Base-by-base conservation (phyloP, 2,888 invertebrate species). In the Spatulosminthurus flaviceps region DNA sequence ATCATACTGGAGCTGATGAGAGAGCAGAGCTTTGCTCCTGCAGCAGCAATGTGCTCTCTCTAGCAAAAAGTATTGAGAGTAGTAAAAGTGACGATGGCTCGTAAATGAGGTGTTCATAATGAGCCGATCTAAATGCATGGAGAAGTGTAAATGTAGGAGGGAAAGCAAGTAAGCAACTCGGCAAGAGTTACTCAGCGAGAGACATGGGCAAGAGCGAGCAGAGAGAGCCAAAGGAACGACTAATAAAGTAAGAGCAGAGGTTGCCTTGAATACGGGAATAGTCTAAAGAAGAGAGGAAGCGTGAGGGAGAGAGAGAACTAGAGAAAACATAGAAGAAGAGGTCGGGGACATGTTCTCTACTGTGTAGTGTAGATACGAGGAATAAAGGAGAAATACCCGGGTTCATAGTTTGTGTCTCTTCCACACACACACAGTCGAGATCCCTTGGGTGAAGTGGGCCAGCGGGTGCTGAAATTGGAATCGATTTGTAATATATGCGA, bases 121-220 rank as follows among this genome's bases (percentile, higher is more conserved):
- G 84, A 85, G 84, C 81, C 83, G 77, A 85, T 85, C 84, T 85
- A 85, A 85, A 85, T 85, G 85, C 85, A 85, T 85, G 81, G 84
- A 83, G 82, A 83, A 81, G 82, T 81, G 80, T 78, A 78, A 64
- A 61, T 51, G 72, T 29, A 43, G 77, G 70, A 70, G 43, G 77
- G 77, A 77, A 70, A 43, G 34, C 70, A 69, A 70, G 70, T 43
- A 64, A 43, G 51, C 26, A 51, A 51, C 72, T 42, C 71, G 41
- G 42, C 41, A 42, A n/a, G 41, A 42, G 41, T 42, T 71, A 42
- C 71, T 71, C 71, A 24, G 43, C 42, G 72, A 72, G 51, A 21
- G 28, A 72, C 43, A 72, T 22, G 43, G 34, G 51, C 51, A 51
- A 43, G 43, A 72, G 72, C 41, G 70, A 72, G 51, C 9, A n/a